Percentiles rank a stretch among this genome's conserved stretches.
Evolutionary conservation across 92 coral and sea anemone genomes (phyloP).

Genomic region (Chrysogorgia sp.): DNA sequence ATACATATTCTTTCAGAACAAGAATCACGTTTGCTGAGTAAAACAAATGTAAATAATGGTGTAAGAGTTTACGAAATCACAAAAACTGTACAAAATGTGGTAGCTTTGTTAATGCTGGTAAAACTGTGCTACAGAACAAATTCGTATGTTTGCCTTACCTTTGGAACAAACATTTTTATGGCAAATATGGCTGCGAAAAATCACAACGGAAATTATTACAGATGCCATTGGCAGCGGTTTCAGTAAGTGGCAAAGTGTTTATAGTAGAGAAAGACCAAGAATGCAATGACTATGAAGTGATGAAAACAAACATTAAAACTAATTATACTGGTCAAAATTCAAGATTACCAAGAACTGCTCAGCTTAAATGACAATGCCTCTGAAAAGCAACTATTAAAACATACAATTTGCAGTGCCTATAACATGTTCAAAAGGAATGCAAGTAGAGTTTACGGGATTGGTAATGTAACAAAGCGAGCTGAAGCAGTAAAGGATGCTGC

Average conservation of each 20-base stretch:
- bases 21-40: slow-evolving; percentile 4
- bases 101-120: slow-evolving; percentile 53
- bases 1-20: background rate
- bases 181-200: slow-evolving; percentile 50
- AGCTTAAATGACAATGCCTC: slow-evolving; percentile 28
- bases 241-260: slow-evolving; percentile 51
- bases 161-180: slow-evolving; percentile 58
- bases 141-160: slow-evolving; percentile 54
- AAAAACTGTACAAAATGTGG: slow-evolving; percentile 52
- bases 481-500: slow-evolving; percentile 47
- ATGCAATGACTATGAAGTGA: slow-evolving; percentile 31
- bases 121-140: slow-evolving; percentile 55
- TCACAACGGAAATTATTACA: slow-evolving; percentile 58
- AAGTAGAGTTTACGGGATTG: slow-evolving; percentile 52
- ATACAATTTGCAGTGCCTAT: slow-evolving; percentile 48
- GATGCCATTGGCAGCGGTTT: slow-evolving; percentile 53
- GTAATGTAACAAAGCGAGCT: slow-evolving; percentile 42
- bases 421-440: slow-evolving; percentile 49
- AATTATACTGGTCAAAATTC: slow-evolving; percentile 1
- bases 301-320: slow-evolving; percentile 35
- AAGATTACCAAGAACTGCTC: slow-evolving; percentile 14
- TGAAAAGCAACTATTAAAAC: slow-evolving; percentile 45
- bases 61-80: slow-evolving; percentile 32
- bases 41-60: slow-evolving; percentile 8
- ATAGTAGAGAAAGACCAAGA: slow-evolving; percentile 45